Evolutionary conservation across 2,113 vertebrate genomes (phyloP).

Genomic region (Podilymbus podiceps): DNA sequence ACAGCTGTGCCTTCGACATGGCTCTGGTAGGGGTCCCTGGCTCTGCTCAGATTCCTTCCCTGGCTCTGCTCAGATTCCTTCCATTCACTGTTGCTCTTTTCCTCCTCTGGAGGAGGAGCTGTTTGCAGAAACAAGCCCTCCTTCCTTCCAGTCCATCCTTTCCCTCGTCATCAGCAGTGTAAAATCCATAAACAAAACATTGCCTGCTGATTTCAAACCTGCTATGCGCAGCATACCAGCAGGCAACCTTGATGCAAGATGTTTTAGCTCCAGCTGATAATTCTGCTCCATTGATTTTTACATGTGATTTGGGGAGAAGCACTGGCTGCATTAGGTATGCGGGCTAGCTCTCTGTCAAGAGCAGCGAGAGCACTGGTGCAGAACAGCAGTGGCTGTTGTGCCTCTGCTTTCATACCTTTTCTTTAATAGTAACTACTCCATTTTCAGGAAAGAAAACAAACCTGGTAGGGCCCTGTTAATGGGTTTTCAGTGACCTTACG

Average conservation of each 20-base stretch:
- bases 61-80: background rate
- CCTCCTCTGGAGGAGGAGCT: background rate
- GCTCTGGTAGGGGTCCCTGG: background rate
- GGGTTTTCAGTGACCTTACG: background rate
- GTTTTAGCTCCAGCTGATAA: constrained; percentile 12
- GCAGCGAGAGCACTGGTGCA: background rate
- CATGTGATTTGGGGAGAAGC: background rate
- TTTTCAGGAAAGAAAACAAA: background rate
- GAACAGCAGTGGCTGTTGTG: background rate
- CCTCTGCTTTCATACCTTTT: background rate
- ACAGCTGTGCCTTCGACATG: background rate
- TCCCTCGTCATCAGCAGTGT: background rate
- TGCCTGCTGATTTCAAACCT: background rate
- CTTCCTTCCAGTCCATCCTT: background rate
- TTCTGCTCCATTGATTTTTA: constrained; percentile 31
- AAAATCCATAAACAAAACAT: background rate
- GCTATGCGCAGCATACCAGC: background rate
- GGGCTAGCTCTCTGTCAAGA: background rate
- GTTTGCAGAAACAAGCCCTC: background rate
- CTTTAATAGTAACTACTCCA: background rate
- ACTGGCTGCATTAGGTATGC: background rate
- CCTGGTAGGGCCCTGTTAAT: background rate
- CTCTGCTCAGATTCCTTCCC: background rate
- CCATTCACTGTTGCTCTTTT: background rate
- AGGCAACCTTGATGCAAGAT: background rate